These are phyloP conservation scores for Criorhina ranunculi DNA, from an alignment of 2,888 invertebrate genomes.

Conservation along the genomic window DNA sequence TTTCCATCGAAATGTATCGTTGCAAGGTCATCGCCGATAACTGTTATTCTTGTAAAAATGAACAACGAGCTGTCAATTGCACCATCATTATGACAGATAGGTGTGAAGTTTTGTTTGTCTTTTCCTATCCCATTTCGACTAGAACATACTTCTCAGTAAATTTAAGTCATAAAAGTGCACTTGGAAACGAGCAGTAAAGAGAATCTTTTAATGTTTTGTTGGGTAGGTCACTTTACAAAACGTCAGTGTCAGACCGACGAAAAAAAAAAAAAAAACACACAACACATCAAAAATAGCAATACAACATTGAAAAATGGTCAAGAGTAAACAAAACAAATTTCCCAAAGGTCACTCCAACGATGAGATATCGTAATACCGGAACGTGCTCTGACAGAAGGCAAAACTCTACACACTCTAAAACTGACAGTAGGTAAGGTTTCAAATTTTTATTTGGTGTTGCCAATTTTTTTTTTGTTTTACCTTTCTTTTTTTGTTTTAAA, in stretches of 20 bases:
- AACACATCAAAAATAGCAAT: constrained; percentile 49
- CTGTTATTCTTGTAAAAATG: constrained; percentile 68
- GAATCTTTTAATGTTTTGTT: constrained; percentile 28
- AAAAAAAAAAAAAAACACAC: constrained; percentile 27
- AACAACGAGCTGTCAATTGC: constrained; percentile 69
- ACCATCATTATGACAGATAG: constrained; percentile 69
- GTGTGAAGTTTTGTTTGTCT: constrained; percentile 53
- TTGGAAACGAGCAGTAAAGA: not conserved
- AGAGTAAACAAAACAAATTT: constrained; percentile 74
- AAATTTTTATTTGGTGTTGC: constrained; percentile 34
- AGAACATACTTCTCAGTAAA: constrained; percentile 6
- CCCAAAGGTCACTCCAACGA: constrained; percentile 69
- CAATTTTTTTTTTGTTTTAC: constrained; percentile 38
- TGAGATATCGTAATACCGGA: constrained; percentile 71
- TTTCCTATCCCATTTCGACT: constrained; percentile 19
- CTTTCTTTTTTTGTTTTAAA: constrained; percentile 26
- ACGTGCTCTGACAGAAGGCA: constrained; percentile 73
- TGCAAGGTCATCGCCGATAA: constrained; percentile 64
- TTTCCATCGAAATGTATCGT: constrained; percentile 63
- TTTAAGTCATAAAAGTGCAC: constrained; percentile 43
- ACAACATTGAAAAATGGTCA: constrained; percentile 74
- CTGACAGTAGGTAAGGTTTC: constrained; percentile 17
- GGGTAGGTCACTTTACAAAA: constrained; percentile 71
- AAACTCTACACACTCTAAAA: constrained; percentile 49
- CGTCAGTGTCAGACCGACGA: constrained; percentile 66